A percentile compares a stretch with the other conserved stretches of the same genome.
These are phyloP conservation scores for Periophthalmus magnuspinnatus DNA, from an alignment of 2,797 vertebrate species.

Conservation along the genomic window DNA sequence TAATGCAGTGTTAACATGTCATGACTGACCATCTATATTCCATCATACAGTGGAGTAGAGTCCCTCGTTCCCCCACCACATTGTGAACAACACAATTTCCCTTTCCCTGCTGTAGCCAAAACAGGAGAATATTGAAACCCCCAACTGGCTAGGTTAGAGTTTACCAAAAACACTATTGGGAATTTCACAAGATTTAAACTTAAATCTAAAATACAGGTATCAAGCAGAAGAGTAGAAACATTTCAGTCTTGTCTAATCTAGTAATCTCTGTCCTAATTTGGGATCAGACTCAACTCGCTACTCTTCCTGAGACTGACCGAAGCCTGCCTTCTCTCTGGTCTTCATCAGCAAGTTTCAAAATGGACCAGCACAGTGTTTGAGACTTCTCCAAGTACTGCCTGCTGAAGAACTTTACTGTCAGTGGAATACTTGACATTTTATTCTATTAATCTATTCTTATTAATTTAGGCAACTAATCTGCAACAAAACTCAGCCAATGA, in stretches of 20 bases:
- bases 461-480: not conserved
- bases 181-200: not conserved
- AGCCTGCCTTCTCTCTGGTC: constrained; percentile 4
- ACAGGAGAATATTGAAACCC: not conserved
- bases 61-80: constrained; percentile 50
- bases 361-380: constrained; percentile 9
- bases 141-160: not conserved
- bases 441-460: too few relatives aligned
- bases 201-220: not conserved
- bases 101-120: not conserved
- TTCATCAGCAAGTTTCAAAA: constrained; percentile 29
- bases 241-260: not conserved
- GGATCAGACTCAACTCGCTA: not conserved
- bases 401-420: constrained; percentile 8
- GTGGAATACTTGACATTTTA: constrained; percentile 44
- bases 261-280: not conserved
- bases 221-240: not conserved
- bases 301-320: not conserved
- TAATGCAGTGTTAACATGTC: constrained; percentile 56
- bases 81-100: constrained; percentile 34
- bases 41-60: constrained; percentile 51
- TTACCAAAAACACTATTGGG: not conserved
- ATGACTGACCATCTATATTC: constrained; percentile 24
- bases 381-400: constrained; percentile 12
- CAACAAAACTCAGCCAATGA: not conserved